Evolutionary conservation across 2,797 vertebrate species (phyloP), one percentile per base, ranked within the genome.

Genomic region (Odontamblyopus rebecca): DNA sequence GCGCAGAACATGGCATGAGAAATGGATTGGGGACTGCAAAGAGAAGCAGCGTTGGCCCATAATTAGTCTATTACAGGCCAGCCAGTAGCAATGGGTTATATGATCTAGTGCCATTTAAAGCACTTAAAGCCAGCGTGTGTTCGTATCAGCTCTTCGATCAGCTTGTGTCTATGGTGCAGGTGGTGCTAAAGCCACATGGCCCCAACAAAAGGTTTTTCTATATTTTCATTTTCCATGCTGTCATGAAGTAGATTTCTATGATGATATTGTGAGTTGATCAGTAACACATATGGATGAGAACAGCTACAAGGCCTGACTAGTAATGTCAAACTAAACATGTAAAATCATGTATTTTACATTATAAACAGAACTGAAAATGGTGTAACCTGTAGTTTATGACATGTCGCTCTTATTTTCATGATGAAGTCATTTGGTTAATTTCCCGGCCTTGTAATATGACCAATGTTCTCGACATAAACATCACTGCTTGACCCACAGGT

Each of bases 31-130:
- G 74, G 70, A 66, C 79, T 76, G 72, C 80, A 68, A 59, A 48
- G 77, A 75, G 76, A 78, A 69, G 69, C 75, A 70, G 78, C 82
- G 67, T 41, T 16, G 53, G 70, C 61, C 72, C 78, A 75, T 88
- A 84, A 91, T 88, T 88, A 86, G 80, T 86, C 84, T 82, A 77
- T 88, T 87, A 83, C 76, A 82, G 85, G 72, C 11, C 11, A 78
- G 79, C 62, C 84, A 70, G 84, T 70, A 74, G 70, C 66, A 23
- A 75, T 71, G 73, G 86, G 82, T 85, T 86, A 79, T 84, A 79
- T 86, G 86, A 90, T 88, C 82, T 70, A 68, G 81, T 68, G 83
- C 82, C 82, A 83, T 92, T 61, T 88, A 84, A 75, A 83, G 82
- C 85, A 80, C 87, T 89, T 88, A 75, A 84, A 87, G 79, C 78